phyloP scores from a whole-genome alignment of 2,888 invertebrate species.

The Tromatobia lineatoria region DNA sequence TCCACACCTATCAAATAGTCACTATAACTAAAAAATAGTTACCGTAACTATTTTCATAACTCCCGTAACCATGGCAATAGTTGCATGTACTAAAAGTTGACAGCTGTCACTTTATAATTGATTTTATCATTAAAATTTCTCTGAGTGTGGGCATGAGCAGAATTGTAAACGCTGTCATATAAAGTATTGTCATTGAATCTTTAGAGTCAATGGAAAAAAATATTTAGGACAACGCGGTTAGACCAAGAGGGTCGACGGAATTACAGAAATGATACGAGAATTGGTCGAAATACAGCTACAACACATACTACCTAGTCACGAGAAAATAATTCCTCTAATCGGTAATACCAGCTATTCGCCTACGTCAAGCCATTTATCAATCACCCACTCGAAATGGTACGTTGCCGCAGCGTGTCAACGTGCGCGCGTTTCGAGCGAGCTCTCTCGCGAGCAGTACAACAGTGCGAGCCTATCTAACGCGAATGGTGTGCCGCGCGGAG shows the following conservation, averaged over 20 bases:
- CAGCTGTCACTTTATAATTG: too few relatives aligned
- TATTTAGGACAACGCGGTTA: not conserved
- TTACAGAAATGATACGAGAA: not conserved
- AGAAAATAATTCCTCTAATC: conserved; percentile 71
- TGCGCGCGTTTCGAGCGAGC: conserved; percentile 53
- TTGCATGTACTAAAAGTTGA: too few relatives aligned
- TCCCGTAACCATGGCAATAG: too few relatives aligned
- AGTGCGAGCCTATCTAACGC: conserved; percentile 31
- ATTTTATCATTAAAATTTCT: too few relatives aligned
- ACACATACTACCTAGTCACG: conserved; percentile 35
- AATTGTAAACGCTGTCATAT: too few relatives aligned
- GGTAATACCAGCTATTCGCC: conserved; percentile 69
- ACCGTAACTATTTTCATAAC: too few relatives aligned
- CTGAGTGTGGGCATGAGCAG: too few relatives aligned
- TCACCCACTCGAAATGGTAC: conserved; percentile 74
- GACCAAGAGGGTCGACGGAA: not conserved
- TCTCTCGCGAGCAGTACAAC: conserved; percentile 22
- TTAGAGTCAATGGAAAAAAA: not conserved
- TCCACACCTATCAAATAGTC: too few relatives aligned
- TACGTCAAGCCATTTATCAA: conserved; percentile 73
- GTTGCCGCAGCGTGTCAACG: conserved; percentile 63
- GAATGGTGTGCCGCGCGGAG: conserved; percentile 26
- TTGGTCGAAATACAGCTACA: conserved; percentile 14
- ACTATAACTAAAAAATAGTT: too few relatives aligned
- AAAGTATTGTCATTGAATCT: not conserved